These are phyloP conservation scores for Drosophila formosana DNA, from an alignment of 2,888 invertebrate genomes.

Conservation along the genomic window DNA sequence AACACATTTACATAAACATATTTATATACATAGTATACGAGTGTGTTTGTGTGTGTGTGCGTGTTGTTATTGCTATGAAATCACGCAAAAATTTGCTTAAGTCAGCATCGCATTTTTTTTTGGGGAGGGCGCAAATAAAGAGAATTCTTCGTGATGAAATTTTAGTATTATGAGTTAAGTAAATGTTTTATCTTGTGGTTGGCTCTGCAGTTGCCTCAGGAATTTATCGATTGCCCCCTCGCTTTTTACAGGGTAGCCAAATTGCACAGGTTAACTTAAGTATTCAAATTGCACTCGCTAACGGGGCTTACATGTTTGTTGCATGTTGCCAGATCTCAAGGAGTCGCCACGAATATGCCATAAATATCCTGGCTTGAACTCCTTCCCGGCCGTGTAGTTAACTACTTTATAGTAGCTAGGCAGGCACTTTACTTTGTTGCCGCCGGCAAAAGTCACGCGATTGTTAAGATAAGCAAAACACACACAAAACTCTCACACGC, in stretches of 20 bases:
- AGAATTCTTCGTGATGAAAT: constrained; percentile 5
- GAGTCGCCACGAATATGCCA: constrained; percentile 18
- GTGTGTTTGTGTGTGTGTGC: neutral
- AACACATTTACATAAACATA: constrained; percentile 8
- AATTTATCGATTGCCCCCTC: constrained; percentile 66
- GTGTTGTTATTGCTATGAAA: constrained; percentile 28
- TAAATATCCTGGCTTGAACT: constrained; percentile 34
- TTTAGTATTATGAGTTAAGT: constrained; percentile 26
- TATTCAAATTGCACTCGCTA: constrained; percentile 60
- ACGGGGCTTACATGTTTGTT: constrained; percentile 20
- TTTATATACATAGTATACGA: neutral
- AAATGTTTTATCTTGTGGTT: constrained; percentile 33
- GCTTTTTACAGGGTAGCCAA: constrained; percentile 29
- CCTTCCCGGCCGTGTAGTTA: constrained; percentile 12
- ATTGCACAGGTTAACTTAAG: constrained; percentile 44
- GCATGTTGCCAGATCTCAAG: constrained; percentile 20
- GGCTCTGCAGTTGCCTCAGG: constrained; percentile 40
- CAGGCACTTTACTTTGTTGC: constrained; percentile 10
- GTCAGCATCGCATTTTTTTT: constrained; percentile 38
- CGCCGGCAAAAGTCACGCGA: constrained; percentile 67
- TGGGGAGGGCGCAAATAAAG: neutral
- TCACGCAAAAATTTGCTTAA: constrained; percentile 54
- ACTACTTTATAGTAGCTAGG: constrained; percentile 3
- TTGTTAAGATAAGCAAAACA: constrained; percentile 54
- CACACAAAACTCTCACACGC: constrained; percentile 12